A percentile compares a stretch with the other conserved stretches of the same genome.
Evolutionary conservation across 2,797 vertebrate species (phyloP).

Genomic region (Amblyopsis hoosieri): DNA sequence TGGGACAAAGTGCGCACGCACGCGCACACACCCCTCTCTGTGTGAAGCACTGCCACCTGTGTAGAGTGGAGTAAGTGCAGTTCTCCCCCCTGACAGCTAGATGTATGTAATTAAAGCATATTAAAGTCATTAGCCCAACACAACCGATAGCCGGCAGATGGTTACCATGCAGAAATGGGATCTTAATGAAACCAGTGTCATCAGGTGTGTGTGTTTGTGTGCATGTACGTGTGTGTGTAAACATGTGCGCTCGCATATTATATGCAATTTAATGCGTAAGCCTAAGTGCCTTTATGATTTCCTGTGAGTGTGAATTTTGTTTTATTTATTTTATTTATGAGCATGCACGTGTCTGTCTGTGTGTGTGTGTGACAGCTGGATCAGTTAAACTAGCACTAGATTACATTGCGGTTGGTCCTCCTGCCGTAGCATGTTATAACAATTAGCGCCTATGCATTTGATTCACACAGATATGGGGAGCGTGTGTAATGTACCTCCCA

Average conservation of each 20-base stretch:
- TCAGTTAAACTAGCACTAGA: slow-evolving; percentile 36
- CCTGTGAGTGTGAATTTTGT: slow-evolving; percentile 7
- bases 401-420: slow-evolving; percentile 42
- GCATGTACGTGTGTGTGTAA: neutral
- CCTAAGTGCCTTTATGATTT: too few relatives aligned
- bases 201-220: slow-evolving; percentile 18
- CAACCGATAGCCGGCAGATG: slow-evolving; percentile 71
- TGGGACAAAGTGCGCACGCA: slow-evolving; percentile 2
- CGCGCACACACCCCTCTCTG: slow-evolving; percentile 33
- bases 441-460: slow-evolving; percentile 37
- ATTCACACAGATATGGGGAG: slow-evolving; percentile 37
- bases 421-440: slow-evolving; percentile 22
- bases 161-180: slow-evolving; percentile 57
- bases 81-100: slow-evolving; percentile 48
- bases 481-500: slow-evolving; percentile 6
- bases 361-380: slow-evolving; percentile 18
- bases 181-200: slow-evolving; percentile 67
- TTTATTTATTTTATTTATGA: neutral
- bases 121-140: slow-evolving; percentile 69
- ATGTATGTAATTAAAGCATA: slow-evolving; percentile 69
- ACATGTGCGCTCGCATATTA: too few relatives aligned
- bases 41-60: slow-evolving; percentile 60
- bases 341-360: slow-evolving; percentile 21
- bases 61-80: slow-evolving; percentile 39
- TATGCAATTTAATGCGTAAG: too few relatives aligned